Evolutionary conservation across 2,797 vertebrate genomes (phyloP).

Genomic region (Neopelma chrysocephalum): DNA sequence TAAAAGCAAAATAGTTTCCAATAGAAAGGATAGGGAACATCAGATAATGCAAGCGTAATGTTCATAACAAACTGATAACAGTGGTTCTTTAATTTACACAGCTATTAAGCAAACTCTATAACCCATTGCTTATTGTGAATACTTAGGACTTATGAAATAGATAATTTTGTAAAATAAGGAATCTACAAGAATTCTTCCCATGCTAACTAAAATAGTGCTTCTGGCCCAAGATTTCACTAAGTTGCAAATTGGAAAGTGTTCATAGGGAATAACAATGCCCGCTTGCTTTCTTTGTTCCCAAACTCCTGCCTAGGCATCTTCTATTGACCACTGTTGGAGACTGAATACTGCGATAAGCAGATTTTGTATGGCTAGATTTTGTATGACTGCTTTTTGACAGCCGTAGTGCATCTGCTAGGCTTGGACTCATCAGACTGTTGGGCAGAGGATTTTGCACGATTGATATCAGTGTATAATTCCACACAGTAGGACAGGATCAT

Average conservation of each 20-base stretch:
- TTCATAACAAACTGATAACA: not conserved
- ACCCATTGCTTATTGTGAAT: not conserved
- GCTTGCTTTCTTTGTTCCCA: not conserved
- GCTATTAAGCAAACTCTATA: not conserved
- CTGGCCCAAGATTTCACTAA: not conserved
- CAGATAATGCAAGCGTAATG: not conserved
- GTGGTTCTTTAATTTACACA: not conserved
- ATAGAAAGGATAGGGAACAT: not conserved
- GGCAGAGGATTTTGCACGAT: not conserved
- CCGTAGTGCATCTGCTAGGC: not conserved
- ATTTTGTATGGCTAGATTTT: not conserved
- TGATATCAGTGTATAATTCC: not conserved
- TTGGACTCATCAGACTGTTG: rapidly evolving
- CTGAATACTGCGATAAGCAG: too few species aligned
- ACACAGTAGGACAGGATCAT: not conserved
- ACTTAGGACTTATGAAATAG: not conserved
- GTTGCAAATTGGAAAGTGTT: not conserved
- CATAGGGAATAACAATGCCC: not conserved
- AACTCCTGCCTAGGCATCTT: not conserved
- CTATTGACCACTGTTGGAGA: not conserved
- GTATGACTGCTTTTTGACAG: not conserved
- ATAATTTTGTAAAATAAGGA: not conserved
- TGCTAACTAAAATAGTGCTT: not conserved
- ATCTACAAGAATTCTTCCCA: not conserved
- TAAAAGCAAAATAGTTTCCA: not conserved